These are phyloP conservation scores for Potorous gilbertii DNA, from an alignment of 2,797 vertebrate species.

Conservation along the genomic window DNA sequence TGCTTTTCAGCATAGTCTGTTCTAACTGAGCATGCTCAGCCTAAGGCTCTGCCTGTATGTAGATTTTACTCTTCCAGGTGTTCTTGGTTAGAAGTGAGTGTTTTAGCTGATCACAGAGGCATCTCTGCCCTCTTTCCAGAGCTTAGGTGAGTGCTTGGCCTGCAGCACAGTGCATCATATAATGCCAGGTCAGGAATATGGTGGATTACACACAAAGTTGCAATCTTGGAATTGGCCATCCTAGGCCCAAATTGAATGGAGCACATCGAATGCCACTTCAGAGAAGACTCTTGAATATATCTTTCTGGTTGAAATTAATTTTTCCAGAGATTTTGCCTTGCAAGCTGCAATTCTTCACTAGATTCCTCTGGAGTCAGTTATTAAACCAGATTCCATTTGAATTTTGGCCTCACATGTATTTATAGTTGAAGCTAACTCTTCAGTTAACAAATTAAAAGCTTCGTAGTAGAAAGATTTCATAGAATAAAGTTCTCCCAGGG, in stretches of 20 bases:
- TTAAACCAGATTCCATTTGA: slow-evolving; percentile 38
- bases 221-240: background rate
- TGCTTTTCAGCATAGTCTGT: slow-evolving; percentile 41
- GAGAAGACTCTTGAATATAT: background rate
- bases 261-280: background rate
- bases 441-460: slow-evolving; percentile 39
- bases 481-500: slow-evolving; percentile 13
- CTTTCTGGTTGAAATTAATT: slow-evolving; percentile 38
- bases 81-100: slow-evolving; percentile 30
- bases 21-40: slow-evolving; percentile 24
- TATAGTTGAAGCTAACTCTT: slow-evolving; percentile 40
- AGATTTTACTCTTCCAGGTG: slow-evolving; percentile 17
- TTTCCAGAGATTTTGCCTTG: slow-evolving; percentile 35
- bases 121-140: background rate
- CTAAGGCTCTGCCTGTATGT: background rate
- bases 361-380: background rate
- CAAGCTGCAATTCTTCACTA: background rate
- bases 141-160: slow-evolving; percentile 20
- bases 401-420: slow-evolving; percentile 2
- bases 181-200: slow-evolving; percentile 3
- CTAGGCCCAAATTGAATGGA: background rate
- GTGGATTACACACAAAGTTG: background rate
- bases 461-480: slow-evolving; percentile 29
- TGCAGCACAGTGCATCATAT: background rate
- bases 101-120: slow-evolving; percentile 6